These are phyloP conservation scores for Aptenodytes patagonicus DNA, from an alignment of 2,113 vertebrate species.

Conservation along the genomic window DNA sequence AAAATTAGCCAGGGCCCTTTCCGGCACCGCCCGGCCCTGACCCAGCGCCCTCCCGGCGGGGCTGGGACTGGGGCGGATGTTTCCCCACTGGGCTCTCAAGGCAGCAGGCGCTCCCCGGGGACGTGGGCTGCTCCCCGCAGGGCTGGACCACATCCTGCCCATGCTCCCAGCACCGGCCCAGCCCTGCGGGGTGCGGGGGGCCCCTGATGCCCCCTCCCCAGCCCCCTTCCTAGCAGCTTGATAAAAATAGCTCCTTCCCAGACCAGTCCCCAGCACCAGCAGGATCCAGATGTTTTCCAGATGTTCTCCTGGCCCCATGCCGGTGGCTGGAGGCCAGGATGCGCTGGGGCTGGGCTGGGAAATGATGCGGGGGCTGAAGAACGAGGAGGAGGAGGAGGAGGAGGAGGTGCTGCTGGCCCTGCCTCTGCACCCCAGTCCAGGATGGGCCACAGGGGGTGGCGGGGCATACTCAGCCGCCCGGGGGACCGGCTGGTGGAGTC, in stretches of 20 bases:
- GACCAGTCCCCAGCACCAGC: conserved; percentile 50
- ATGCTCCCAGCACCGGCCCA: neutral
- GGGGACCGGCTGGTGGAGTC: neutral
- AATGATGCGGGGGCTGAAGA: no score
- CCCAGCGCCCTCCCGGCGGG: neutral
- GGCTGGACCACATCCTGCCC: neutral
- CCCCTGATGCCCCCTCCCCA: neutral
- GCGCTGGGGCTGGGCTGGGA: neutral
- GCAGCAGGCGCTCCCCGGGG: neutral
- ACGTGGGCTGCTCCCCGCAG: neutral
- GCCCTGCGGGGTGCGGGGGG: rapidly evolving
- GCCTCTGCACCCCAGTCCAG: neutral
- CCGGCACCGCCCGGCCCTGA: neutral
- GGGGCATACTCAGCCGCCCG: neutral
- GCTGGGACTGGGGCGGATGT: neutral
- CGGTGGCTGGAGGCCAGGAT: conserved; percentile 21
- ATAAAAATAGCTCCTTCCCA: conserved; percentile 78
- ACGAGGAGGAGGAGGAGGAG: no score
- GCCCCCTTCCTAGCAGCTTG: neutral
- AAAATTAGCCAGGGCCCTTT: neutral
- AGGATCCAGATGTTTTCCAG: conserved; percentile 79
- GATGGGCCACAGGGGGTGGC: rapidly evolving
- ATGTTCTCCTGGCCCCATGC: conserved; percentile 56
- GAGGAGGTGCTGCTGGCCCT: no score
- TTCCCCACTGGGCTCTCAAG: neutral